These are phyloP conservation scores for Oryzias melastigma DNA, from an alignment of 2,113 vertebrate species.

Conservation along the genomic window DNA sequence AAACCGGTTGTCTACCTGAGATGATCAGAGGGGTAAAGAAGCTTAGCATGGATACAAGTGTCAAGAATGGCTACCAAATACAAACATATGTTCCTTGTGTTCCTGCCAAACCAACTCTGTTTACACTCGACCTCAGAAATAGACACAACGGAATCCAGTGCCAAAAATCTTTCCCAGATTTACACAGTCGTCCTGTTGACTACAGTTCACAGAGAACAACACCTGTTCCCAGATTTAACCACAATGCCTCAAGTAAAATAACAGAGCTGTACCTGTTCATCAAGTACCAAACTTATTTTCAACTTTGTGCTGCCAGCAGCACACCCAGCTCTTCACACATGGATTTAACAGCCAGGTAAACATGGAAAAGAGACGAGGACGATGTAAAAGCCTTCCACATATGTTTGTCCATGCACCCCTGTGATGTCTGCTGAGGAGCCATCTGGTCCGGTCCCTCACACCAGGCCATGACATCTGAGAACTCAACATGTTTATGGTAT, in stretches of 20 bases:
- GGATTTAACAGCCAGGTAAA: slow-evolving; percentile 26
- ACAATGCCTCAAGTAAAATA: slow-evolving; percentile 7
- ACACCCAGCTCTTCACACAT: background rate
- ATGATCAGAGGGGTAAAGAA: slow-evolving; percentile 26
- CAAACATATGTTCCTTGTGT: slow-evolving; percentile 11
- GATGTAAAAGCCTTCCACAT: slow-evolving; percentile 33
- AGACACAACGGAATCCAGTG: slow-evolving; percentile 31
- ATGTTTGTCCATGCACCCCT: slow-evolving; percentile 32
- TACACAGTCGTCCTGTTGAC: slow-evolving; percentile 32
- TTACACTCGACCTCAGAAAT: slow-evolving; percentile 42
- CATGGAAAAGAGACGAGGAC: slow-evolving; percentile 14
- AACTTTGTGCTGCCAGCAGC: slow-evolving; percentile 14
- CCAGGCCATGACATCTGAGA: slow-evolving; percentile 27
- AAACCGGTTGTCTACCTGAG: slow-evolving; percentile 40
- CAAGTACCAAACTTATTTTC: background rate
- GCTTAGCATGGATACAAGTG: slow-evolving; percentile 19
- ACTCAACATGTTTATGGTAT: slow-evolving; percentile 7
- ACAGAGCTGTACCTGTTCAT: slow-evolving; percentile 18
- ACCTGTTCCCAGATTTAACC: slow-evolving; percentile 35
- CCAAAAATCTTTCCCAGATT: slow-evolving; percentile 43
- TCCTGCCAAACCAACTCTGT: slow-evolving; percentile 36
- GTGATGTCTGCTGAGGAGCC: slow-evolving; percentile 49
- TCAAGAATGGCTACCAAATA: slow-evolving; percentile 31
- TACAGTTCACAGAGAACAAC: slow-evolving; percentile 25
- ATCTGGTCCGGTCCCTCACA: slow-evolving; percentile 63